Base-by-base conservation (phyloP, 2,797 vertebrate species). In the Danio albolineatus region DNA sequence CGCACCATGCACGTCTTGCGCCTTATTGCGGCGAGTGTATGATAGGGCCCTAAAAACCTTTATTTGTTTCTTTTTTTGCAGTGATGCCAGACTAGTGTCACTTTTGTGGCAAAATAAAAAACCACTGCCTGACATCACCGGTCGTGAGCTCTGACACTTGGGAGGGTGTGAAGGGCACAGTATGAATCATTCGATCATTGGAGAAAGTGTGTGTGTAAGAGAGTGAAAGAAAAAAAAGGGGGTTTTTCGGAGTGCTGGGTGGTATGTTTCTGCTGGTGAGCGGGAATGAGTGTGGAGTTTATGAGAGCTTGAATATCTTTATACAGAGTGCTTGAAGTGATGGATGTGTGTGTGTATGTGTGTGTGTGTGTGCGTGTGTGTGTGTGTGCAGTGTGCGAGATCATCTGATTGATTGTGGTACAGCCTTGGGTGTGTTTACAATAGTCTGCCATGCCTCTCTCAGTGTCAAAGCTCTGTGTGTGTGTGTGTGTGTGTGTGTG, bases 261-360 rank as follows among this genome's bases (percentile, higher is more conserved):
- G 48, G 79, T 81, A 56, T 75, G 72, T 61, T 69, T 76, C 54
- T 76, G 73, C 64, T 41, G 56, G 71, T 74, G 71, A 80, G 72
- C 6, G 73, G 73, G 73, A 69, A 69, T 19, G 64, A 76, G 62
- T 36, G 46, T 53, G 57, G 59, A 60, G 72, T 76, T 64, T 73
- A 64, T 73, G 51, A 73, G 60, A 73, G 70, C 60, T 73, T 73
- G 59, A 54, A 46, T 46, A 79, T 73, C 78, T 79, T 72, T 73
- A 79, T 79, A 79, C 78, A 73, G 51, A 79, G 78, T 65, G 67
- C 51, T 67, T 46, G 56, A 57, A 75, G 49, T 81, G 79, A 69
- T 81, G 39, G 17, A 69, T 74, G 49, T 36, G 36, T 43, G 59
- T 17, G 49, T 61, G 66, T 38, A 44, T 53, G 12, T 72, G 48